A percentile compares a stretch with the other conserved stretches of the same genome.
Evolutionary conservation across 2,888 invertebrate genomes (phyloP).

Genomic region (Pinctada fucata): DNA sequence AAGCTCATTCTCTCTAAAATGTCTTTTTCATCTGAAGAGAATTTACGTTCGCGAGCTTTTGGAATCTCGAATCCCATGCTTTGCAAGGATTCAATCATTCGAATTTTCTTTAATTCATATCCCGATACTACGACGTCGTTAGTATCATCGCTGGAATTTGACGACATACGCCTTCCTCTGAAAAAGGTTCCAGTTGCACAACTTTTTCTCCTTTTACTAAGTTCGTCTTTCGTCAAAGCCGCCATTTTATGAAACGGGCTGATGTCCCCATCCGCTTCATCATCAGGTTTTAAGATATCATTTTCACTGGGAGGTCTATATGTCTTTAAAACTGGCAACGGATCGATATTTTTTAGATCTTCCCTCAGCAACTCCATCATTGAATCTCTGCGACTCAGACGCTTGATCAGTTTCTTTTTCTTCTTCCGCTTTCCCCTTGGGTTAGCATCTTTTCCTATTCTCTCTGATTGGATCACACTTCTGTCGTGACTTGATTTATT

Average conservation of each 20-base stretch:
- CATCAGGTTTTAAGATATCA: constrained; percentile 1
- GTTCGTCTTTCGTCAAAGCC: background rate
- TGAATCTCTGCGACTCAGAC: constrained; percentile 29
- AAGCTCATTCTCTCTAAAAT: constrained; percentile 31
- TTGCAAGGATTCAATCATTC: constrained; percentile 36
- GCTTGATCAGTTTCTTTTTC: constrained; percentile 14
- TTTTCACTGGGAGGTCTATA: constrained; percentile 16
- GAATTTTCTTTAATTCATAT: constrained; percentile 37
- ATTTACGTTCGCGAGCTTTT: background rate
- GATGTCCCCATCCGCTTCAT: background rate
- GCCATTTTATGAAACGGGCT: background rate
- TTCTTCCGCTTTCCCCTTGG: background rate
- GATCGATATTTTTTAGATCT: constrained; percentile 43
- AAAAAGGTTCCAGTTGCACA: constrained; percentile 2
- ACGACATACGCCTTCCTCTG: constrained; percentile 20
- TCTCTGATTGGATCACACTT: background rate
- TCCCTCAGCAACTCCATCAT: constrained; percentile 46
- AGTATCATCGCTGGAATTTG: background rate
- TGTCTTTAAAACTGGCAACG: constrained; percentile 23
- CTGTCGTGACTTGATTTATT: background rate
- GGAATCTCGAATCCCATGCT: constrained; percentile 37
- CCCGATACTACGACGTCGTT: constrained; percentile 29
- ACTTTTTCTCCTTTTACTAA: constrained; percentile 17
- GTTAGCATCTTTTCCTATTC: constrained; percentile 4
- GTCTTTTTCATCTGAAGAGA: constrained; percentile 19